These are phyloP conservation scores for Sula dactylatra DNA, from an alignment of 2,113 vertebrate species.

Conservation along the genomic window DNA sequence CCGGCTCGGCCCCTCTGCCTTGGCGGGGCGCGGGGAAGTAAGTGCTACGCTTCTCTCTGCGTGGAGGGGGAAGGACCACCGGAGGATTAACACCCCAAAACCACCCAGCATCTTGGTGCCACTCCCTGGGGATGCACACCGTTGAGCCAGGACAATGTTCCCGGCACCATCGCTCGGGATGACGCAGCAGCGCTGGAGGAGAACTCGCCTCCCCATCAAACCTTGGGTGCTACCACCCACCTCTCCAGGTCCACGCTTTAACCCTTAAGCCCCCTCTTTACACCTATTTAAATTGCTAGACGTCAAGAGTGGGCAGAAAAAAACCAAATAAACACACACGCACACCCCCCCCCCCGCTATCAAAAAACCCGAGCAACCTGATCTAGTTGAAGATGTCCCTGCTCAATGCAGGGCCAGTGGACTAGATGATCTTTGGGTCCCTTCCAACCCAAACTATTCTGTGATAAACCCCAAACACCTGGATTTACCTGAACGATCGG, in stretches of 20 bases:
- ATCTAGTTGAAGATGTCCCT: background rate
- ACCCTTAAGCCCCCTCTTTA: accelerated
- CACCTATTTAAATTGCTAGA: background rate
- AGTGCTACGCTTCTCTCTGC: conserved; percentile 81
- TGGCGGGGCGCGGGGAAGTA: conserved; percentile 73
- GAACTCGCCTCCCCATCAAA: background rate
- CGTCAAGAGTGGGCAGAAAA: background rate
- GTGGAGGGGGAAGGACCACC: background rate
- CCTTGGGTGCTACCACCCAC: background rate
- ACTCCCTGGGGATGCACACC: accelerated
- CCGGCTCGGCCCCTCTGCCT: conserved; percentile 73
- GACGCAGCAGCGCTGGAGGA: accelerated
- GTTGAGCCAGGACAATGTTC: background rate
- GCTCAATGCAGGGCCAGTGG: background rate
- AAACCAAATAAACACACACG: background rate
- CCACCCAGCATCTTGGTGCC: accelerated
- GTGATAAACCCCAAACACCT: background rate
- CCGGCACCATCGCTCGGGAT: background rate
- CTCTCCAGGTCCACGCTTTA: accelerated
- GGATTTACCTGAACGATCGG: conserved; percentile 82
- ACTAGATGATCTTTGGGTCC: background rate
- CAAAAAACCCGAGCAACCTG: background rate
- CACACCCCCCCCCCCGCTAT: accelerated
- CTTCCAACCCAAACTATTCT: background rate
- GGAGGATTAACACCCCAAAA: background rate